Percentiles rank a stretch among this genome's conserved stretches.
Evolutionary conservation across 2,797 vertebrate species (phyloP).

Genomic region (Liasis olivaceus): DNA sequence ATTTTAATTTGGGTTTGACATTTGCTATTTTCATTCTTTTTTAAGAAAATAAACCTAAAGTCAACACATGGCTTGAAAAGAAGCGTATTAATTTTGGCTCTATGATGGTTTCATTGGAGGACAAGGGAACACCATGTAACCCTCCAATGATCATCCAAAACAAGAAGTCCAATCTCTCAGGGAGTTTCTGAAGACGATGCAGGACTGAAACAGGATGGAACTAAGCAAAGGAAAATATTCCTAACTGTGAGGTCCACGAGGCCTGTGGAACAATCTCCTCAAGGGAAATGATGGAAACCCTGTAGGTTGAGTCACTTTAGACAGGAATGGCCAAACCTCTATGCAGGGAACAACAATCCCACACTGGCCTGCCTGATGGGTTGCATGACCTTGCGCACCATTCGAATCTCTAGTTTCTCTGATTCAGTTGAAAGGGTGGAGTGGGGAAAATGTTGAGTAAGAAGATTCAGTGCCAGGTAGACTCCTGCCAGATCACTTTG

Average conservation of each 20-base stretch:
- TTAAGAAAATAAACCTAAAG: conserved; percentile 43
- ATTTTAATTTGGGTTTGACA: conserved; percentile 44
- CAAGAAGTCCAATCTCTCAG: conserved; percentile 64
- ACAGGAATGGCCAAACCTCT: conserved; percentile 26
- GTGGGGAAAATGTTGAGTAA: conserved; percentile 57
- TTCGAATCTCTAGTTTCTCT: conserved; percentile 51
- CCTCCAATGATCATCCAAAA: conserved; percentile 65
- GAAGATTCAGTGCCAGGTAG: conserved; percentile 44
- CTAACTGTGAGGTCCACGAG: conserved; percentile 20
- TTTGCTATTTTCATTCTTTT: conserved; percentile 4
- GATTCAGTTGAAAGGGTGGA: conserved; percentile 62
- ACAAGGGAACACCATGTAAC: conserved; percentile 67
- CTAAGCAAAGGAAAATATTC: conserved; percentile 65
- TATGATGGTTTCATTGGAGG: conserved; percentile 50
- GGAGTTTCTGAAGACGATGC: conserved; percentile 62
- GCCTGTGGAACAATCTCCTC: conserved; percentile 45
- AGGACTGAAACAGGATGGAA: conserved; percentile 43
- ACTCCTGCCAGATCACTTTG: conserved; percentile 37
- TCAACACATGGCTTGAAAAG: conserved; percentile 59
- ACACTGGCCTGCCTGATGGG: conserved; percentile 44
- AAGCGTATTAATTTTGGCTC: conserved; percentile 57
- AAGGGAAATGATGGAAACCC: conserved; percentile 58
- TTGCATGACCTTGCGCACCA: conserved; percentile 46
- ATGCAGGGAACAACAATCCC: conserved; percentile 42
- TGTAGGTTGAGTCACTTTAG: conserved; percentile 63